Conservation (phyloP, 2,113 vertebrate species). For the Tenrec ecaudatus region DNA sequence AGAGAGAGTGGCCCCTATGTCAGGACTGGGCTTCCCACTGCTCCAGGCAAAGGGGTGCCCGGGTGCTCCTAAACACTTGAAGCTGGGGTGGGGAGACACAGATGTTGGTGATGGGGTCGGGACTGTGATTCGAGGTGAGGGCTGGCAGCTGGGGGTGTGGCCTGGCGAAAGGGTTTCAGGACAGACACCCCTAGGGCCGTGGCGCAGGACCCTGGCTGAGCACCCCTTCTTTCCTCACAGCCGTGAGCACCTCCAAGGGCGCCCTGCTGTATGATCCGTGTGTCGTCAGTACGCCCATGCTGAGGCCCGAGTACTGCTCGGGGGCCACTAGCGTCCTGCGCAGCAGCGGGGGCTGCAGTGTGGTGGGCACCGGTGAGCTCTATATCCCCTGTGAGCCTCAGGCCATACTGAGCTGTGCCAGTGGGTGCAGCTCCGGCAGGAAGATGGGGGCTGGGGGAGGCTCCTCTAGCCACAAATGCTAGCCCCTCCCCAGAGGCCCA, state of each 20-base stretch:
- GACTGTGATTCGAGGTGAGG: background rate
- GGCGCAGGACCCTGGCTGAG: constrained; percentile 40
- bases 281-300: constrained; percentile 56
- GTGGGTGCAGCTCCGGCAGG: constrained; percentile 20
- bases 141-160: background rate
- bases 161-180: background rate
- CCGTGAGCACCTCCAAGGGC: constrained; percentile 83
- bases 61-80: background rate
- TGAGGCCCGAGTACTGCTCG: constrained; percentile 64
- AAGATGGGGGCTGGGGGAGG: constrained; percentile 67
- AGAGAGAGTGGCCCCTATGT: background rate
- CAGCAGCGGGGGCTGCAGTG: constrained; percentile 58
- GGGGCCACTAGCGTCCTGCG: constrained; percentile 45
- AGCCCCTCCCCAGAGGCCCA: background rate
- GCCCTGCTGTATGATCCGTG: constrained; percentile 70
- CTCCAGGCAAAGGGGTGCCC: background rate
- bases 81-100: background rate
- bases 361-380: constrained; percentile 49
- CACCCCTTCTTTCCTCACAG: constrained; percentile 57
- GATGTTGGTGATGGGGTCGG: background rate
- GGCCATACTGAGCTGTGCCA: constrained; percentile 48
- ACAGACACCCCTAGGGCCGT: background rate
- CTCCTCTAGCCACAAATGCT: constrained; percentile 72
- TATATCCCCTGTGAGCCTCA: constrained; percentile 66
- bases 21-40: no score